Base-by-base conservation (phyloP, 2,888 invertebrate genomes). In the Mimachlamys varia region DNA sequence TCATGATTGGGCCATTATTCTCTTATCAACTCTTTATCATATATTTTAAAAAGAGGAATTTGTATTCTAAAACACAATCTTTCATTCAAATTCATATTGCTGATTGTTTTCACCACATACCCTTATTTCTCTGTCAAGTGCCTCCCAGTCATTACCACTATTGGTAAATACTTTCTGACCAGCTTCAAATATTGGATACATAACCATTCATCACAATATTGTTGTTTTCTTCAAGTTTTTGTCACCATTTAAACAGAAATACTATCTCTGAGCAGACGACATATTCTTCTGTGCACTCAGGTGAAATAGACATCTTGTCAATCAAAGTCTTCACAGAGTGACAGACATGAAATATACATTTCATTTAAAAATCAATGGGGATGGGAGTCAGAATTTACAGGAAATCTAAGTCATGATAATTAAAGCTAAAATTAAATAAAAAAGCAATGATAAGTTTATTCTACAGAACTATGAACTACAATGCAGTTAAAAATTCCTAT, bases 101-200 rank as follows among this genome's bases (percentile, higher is more conserved):
- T 62, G 88, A 76, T 87, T 58, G 37, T 37, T 13, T 58, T 37
- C 55, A 37, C 88, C 89, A 90, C 91, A 62, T 91, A 91, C 91
- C 91, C 91, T 90, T 62, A 91, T 87, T 89, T 91, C 91, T 90
- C 88, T 90, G 89, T 91, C 89, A 89, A 91, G 87, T 55, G 89
- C 49, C 49, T 91, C 91, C 91, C 91, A 91, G 89, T 91, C 91
- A 91, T 90, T 90, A 44, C 38, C 76, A 53, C 87, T 90, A 19
- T 88, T 89, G 55, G 76, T 89, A 89, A 91, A 91, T 87, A 91
- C 88, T 87, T 87, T 91, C 88, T 91, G 91, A 88, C 90, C 90
- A 53, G 88, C 88, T 89, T 91, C 91, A 91, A 91, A 91, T 50
- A 91, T 88, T 89, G 91, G 91, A 90, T 91, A 91, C 91, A 91